A percentile compares a stretch with the other conserved stretches of the same genome.
Evolutionary conservation across 2,888 invertebrate genomes (phyloP).

Genomic region (Caradrina kadenii): DNA sequence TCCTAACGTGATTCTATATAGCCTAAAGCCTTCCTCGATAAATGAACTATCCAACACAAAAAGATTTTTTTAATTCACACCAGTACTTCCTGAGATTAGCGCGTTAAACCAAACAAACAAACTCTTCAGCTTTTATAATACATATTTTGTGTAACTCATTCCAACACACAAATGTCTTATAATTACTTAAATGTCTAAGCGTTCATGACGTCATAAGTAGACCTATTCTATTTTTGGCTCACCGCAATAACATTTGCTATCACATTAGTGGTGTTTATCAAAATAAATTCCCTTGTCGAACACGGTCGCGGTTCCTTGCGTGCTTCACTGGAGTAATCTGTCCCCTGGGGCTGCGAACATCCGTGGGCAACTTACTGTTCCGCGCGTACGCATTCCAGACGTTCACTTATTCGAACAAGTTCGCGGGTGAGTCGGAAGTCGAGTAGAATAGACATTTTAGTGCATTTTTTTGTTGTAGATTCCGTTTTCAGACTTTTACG

Average conservation of each 20-base stretch:
- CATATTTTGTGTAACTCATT: conserved; percentile 9
- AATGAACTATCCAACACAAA: too few relatives aligned
- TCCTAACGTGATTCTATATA: too few relatives aligned
- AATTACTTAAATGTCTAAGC: conserved; percentile 9
- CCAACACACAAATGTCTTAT: neutral
- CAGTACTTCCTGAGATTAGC: too few relatives aligned
- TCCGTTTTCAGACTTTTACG: neutral
- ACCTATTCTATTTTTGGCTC: conserved; percentile 21
- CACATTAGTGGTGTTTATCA: conserved; percentile 57
- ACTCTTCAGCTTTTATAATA: too few relatives aligned
- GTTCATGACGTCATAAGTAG: conserved; percentile 3
- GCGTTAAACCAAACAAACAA: too few relatives aligned
- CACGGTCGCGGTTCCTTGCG: conserved; percentile 68
- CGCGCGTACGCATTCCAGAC: conserved; percentile 65
- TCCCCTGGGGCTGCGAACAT: conserved; percentile 73
- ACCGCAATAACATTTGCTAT: conserved; percentile 34
- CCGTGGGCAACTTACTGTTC: conserved; percentile 73
- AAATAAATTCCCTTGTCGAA: conserved; percentile 62
- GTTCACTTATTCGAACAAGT: conserved; percentile 24
- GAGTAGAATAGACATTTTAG: neutral
- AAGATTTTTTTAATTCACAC: too few relatives aligned
- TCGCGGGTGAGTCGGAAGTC: conserved; percentile 11
- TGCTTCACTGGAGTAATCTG: conserved; percentile 77
- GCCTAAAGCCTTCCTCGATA: too few relatives aligned
- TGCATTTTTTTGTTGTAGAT: neutral